Percentiles rank a stretch among this genome's conserved stretches.
Conservation (phyloP, 2,888 invertebrate genomes). For the Reticulitermes lucifugus region DNA sequence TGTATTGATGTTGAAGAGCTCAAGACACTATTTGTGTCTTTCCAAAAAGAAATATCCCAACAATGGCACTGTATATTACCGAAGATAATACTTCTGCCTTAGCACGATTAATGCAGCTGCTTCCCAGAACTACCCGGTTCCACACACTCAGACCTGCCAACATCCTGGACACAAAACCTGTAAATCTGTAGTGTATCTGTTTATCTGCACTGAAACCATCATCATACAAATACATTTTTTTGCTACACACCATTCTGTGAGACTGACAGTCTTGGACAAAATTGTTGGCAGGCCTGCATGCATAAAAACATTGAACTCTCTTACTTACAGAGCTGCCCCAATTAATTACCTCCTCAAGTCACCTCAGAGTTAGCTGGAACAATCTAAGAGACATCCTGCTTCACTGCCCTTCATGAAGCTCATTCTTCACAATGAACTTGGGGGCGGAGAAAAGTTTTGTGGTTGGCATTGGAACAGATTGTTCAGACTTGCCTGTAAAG, state of each 20-base stretch:
- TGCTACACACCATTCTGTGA: neutral
- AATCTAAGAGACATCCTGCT: neutral
- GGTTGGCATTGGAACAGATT: neutral
- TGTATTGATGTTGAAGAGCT: neutral
- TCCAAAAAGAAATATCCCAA: neutral
- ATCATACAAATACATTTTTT: too few species aligned
- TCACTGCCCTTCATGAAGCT: neutral
- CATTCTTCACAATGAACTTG: slow-evolving; percentile 31
- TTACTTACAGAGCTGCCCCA: slow-evolving; percentile 1
- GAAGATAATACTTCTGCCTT: neutral
- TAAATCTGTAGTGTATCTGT: too few species aligned
- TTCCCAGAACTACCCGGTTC: neutral
- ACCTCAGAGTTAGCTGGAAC: neutral
- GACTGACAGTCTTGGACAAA: neutral
- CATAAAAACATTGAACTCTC: neutral
- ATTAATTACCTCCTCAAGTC: slow-evolving; percentile 19
- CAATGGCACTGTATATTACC: neutral
- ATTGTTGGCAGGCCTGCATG: neutral
- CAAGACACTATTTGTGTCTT: neutral
- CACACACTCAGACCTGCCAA: neutral
- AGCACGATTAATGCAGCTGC: neutral
- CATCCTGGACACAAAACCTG: neutral
- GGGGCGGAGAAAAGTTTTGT: slow-evolving; percentile 15
- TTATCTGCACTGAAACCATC: too few species aligned
- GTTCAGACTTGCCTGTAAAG: slow-evolving; percentile 29